Evolutionary conservation across 2,888 invertebrate species (phyloP).

Genomic region (Epiblema foenella): DNA sequence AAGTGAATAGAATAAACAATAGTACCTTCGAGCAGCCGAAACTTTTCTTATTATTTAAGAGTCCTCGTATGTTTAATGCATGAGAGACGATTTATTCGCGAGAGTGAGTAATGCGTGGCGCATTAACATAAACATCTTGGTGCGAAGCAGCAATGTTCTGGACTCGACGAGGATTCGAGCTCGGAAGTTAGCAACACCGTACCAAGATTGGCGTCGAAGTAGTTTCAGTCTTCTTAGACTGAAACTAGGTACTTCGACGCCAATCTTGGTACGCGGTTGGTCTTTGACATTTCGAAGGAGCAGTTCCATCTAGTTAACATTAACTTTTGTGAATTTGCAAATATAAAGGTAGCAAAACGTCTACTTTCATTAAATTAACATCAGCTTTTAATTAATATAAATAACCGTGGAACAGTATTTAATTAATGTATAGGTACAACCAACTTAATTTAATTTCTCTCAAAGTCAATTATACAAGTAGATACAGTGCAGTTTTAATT

Average conservation of each 20-base stretch:
- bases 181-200: conserved; percentile 41
- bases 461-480: no score
- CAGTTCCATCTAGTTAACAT: conserved; percentile 6
- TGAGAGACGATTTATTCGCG: conserved; percentile 73
- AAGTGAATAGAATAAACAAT: conserved; percentile 79
- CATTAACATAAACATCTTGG: conserved; percentile 70
- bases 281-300: conserved; percentile 4
- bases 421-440: not conserved
- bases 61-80: conserved; percentile 78
- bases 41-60: conserved; percentile 82
- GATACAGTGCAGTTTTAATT: no score
- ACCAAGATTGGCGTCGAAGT: conserved; percentile 41
- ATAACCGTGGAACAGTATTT: no score
- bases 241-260: no score
- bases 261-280: no score
- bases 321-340: not conserved
- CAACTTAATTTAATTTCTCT: no score
- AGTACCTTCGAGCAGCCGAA: conserved; percentile 67
- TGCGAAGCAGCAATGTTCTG: conserved; percentile 49
- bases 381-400: no score
- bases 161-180: conserved; percentile 55
- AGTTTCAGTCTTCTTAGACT: no score
- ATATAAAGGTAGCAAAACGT: not conserved
- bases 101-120: conserved; percentile 66
- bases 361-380: not conserved